phyloP scores from a whole-genome alignment of 2,888 invertebrate species.

The Heteromyza rotundicornis region DNA sequence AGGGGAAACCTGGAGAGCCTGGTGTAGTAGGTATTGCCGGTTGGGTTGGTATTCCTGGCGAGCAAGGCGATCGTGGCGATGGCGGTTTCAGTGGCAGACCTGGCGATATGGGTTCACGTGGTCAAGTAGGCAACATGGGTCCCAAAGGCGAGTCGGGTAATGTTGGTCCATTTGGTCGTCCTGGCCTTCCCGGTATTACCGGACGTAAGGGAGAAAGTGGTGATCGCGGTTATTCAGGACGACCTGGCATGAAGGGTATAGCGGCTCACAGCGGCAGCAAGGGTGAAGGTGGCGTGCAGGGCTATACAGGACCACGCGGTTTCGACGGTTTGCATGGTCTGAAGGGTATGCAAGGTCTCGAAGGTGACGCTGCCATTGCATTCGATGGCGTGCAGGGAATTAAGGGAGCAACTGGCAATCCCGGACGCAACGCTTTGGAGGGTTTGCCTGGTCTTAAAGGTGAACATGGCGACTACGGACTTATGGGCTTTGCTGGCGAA shows the following conservation, averaged over 20 bases:
- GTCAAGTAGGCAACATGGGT: constrained; percentile 57
- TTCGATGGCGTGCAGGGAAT: constrained; percentile 64
- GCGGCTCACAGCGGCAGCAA: constrained; percentile 68
- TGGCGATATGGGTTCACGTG: constrained; percentile 58
- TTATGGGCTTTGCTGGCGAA: constrained; percentile 65
- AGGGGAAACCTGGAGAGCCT: constrained; percentile 51
- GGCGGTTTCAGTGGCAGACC: constrained; percentile 65
- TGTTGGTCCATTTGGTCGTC: constrained; percentile 46
- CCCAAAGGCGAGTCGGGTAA: constrained; percentile 52
- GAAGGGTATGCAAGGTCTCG: constrained; percentile 68
- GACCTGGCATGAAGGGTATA: constrained; percentile 65
- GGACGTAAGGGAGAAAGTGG: constrained; percentile 56
- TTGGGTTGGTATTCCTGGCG: constrained; percentile 51
- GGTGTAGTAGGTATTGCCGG: constrained; percentile 48
- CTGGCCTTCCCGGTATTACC: constrained; percentile 42
- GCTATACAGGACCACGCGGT: constrained; percentile 63
- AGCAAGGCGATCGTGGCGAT: constrained; percentile 65
- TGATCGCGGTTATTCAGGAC: constrained; percentile 45
- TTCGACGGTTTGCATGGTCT: constrained; percentile 43
- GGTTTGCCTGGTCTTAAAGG: constrained; percentile 66
- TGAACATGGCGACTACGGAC: constrained; percentile 63
- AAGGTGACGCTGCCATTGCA: constrained; percentile 67
- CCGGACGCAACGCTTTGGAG: constrained; percentile 65
- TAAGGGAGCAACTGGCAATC: constrained; percentile 70
- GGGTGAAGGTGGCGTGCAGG: constrained; percentile 68